Evolutionary conservation across 2,113 vertebrate species (phyloP), one percentile per base, ranked within the genome.

Genomic region (Pterocles orientalis): DNA sequence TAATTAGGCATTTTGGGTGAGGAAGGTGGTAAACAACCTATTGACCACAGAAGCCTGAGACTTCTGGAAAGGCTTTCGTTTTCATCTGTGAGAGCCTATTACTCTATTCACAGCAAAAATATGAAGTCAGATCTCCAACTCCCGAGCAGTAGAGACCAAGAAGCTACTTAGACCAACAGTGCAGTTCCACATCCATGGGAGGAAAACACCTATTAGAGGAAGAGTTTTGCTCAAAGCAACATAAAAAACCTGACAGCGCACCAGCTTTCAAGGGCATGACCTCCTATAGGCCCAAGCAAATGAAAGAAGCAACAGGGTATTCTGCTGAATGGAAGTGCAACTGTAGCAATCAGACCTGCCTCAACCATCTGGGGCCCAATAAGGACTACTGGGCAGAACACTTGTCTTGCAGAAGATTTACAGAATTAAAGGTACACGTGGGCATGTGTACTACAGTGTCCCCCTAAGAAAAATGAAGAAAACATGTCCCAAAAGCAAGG

Each of bases 391-490:
- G 23, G 36, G 39, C 29, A 76, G 36, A 87, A 62, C 11, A 39
- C 23, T 11, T 90, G n/a, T n/a, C 65, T 65, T 78, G 47, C 39
- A 34, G 75, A 91, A 71, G 1, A 48, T 23, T 41, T 36, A 47
- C 19, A 84, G 58, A 73, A 80, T 53, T 81, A 65, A 60, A 56
- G 9, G 28, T 54, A 10, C 18, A 77, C 21, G 33, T 51, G 9
- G 41, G 19, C 78, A 47, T 3, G 12, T 4, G 3, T 31, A 51
- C 33, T 26, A 11, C 69, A 83, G 26, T 0, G 0, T 28, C 36
- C 20, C 7, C 5, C 7, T 43, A 36, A 43, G 28, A 53, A 88
- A 43, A 12, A 45, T 12, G 12, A 54, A 41, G 43, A 54, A 62
- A 60, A 45, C 14, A 8, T 1, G 3, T 23, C 33, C 56, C 50